Base-by-base conservation (phyloP, 2,888 invertebrate genomes). In the Dascillus cervinus region DNA sequence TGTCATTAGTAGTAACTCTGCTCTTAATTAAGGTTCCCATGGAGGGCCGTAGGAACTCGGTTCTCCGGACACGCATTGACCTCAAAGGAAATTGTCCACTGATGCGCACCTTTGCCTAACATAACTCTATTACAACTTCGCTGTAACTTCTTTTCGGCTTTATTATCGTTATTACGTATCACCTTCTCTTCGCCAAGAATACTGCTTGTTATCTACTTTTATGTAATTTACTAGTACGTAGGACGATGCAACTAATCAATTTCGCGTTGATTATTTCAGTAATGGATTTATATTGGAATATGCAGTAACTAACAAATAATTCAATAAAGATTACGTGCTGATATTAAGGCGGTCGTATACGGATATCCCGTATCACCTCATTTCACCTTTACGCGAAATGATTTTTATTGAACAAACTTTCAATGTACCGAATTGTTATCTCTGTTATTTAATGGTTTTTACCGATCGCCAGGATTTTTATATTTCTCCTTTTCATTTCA, bases 21-120 rank as follows among this genome's bases (percentile, higher is more conserved):
- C 47, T 52, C 50, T 53, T 54, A 54, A 54, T 54, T 53, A 54
- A 53, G 54, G 46, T 44, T 50, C 50, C 47, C 44, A 26, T 35
- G 30, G 43, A 43, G 36, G 27, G 30, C 32, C 39, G 37, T 41
- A 20, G 28, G 28, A 28, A 22, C 37, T 23, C 29, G 20, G 22
- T 28, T 26, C 17, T 32, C 32, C 39, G 35, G 34, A 34, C 45
- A 39, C 36, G 39, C 37, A 34, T 28, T 42, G 44, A 47, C 45
- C 48, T 49, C 48, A 49, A 49, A 49, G 48, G 45, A 47, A n/a
- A 37, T 46, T 42, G 43, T 44, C 47, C 44, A 44, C 39, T 38
- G 41, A 32, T 48, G 45, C 42, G 35, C 48, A 45, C 48, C 48
- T 43, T 41, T 37, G 31, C 28, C n/a, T n/a, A n/a, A 25, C 36